Conservation (phyloP, 2,797 vertebrate genomes). For the Malurus leucopterus region DNA sequence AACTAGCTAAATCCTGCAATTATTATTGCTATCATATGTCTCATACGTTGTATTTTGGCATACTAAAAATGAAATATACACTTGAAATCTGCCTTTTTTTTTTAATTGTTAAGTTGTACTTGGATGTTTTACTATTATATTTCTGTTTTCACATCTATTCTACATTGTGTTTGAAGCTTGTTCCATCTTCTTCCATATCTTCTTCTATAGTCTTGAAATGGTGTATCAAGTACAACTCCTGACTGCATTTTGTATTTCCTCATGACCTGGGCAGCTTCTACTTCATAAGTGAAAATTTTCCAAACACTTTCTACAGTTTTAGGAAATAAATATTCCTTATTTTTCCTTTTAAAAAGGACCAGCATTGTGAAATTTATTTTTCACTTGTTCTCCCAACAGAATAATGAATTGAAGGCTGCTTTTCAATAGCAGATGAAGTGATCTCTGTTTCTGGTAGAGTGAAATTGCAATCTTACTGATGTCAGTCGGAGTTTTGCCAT, state of each 20-base stretch:
- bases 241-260: not conserved
- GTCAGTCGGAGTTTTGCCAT: conserved; percentile 8
- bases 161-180: not conserved
- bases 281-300: not conserved
- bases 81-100: not conserved
- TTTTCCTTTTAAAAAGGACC: not conserved
- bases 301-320: not conserved
- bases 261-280: not conserved
- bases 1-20: not conserved
- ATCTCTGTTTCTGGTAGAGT: conserved; percentile 18
- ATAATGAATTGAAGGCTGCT: not conserved
- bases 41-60: not conserved
- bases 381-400: not conserved
- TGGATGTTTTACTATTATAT: not conserved
- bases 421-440: conserved; percentile 8
- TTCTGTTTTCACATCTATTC: not conserved
- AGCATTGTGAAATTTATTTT: conserved; percentile 6
- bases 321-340: conserved; percentile 6
- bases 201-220: not conserved
- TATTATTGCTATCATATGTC: not conserved
- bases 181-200: not conserved
- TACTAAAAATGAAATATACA: not conserved
- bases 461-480: conserved; percentile 40
- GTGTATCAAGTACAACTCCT: not conserved
- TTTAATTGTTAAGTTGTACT: not conserved